These are phyloP conservation scores for Yasuhikotakia modesta DNA, from an alignment of 2,797 vertebrate species.

Conservation along the genomic window DNA sequence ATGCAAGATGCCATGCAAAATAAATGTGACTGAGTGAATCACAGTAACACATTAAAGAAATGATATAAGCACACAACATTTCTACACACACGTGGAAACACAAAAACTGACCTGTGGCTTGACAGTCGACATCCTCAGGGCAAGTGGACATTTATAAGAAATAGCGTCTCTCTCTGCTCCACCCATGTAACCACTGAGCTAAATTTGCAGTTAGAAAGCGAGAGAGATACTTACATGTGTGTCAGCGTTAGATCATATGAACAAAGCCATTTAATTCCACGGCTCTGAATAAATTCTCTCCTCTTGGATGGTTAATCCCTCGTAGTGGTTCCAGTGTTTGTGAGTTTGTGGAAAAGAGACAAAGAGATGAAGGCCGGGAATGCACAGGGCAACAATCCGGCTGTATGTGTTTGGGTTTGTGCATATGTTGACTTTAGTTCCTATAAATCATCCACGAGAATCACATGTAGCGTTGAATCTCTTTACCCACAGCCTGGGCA, in stretches of 20 bases:
- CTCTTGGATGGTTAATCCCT: slow-evolving; percentile 24
- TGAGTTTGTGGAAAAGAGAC: slow-evolving; percentile 1
- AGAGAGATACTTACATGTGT: background rate
- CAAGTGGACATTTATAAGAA: slow-evolving; percentile 66
- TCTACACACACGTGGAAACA: background rate
- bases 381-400: background rate
- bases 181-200: slow-evolving; percentile 52
- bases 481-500: slow-evolving; percentile 11
- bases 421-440: background rate
- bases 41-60: background rate
- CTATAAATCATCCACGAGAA: background rate
- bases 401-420: slow-evolving; percentile 6
- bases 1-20: background rate
- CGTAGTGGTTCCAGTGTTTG: background rate
- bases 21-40: background rate
- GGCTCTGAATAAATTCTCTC: slow-evolving; percentile 38
- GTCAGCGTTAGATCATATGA: background rate
- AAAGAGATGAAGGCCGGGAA: background rate
- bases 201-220: slow-evolving; percentile 48
- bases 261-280: slow-evolving; percentile 34
- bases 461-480: background rate
- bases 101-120: slow-evolving; percentile 15
- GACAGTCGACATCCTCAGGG: slow-evolving; percentile 34
- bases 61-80: background rate
- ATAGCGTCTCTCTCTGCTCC: slow-evolving; percentile 58